Evolutionary conservation across 2,888 invertebrate species (phyloP), one percentile per base, ranked within the genome.

Genomic region (Amblyjoppa fuscipennis): DNA sequence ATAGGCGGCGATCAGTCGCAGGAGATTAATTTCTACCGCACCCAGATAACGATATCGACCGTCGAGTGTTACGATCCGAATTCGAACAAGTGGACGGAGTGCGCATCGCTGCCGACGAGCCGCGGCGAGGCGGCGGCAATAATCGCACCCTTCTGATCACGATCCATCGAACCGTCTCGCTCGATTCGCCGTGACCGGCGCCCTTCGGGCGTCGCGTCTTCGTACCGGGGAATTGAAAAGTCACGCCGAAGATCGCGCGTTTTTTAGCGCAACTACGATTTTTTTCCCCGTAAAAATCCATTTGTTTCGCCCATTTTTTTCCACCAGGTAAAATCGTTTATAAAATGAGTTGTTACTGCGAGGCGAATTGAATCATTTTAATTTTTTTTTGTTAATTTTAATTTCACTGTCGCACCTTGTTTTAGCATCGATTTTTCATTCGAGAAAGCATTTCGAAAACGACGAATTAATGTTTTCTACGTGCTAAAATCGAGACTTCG

Each of bases 61-160:
- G 97, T 98, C 16, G 98, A 98, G 94, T 96, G 97, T 89, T 98
- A 97, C 94, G 97, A 98, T 94, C 98, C 98, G 11, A 94, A 96
- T 80, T 96, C 95, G 16, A 96, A 97, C 94, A 94, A 95, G 75
- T 99, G 99, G 98, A 96, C 96, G 88, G 95, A 96, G 90, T 97
- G 97, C 88, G 97, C 97, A 68, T 96, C 97, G 86, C 95, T 98
- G 92, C 97, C 98, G 34, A 97, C 97, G 92, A 97, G 97, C 90
- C 96, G 98, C 87, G 97, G 98, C 77, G 98, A 98, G 94, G 98
- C 98, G 66, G 98, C 98, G 84, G 97, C 98, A 86, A 97, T 97
- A 81, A 97, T 98, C 92, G 96, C 93, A 86, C 94, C 93, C n/a
- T 94, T 95, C 87, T 96, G 94, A 95, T 93, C 83, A 76, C 71